phyloP scores from a whole-genome alignment of 2,888 invertebrate species.

The Deilephila porcellus region DNA sequence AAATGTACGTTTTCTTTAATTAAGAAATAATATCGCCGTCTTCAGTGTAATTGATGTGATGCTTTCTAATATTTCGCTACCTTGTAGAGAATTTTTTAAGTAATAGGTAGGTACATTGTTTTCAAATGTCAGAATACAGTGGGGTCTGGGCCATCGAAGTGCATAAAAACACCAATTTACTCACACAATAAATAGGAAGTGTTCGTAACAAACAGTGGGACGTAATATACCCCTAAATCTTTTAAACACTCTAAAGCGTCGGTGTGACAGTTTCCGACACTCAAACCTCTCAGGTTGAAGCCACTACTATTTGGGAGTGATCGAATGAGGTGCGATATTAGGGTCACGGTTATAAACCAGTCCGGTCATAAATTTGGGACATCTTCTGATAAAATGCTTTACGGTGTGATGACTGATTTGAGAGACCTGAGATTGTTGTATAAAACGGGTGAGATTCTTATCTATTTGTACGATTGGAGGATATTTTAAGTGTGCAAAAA shows the following conservation, averaged over 20 bases:
- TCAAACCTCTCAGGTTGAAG: conserved; percentile 19
- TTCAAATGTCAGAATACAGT: too few species aligned
- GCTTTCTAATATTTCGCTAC: too few species aligned
- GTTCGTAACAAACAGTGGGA: too few species aligned
- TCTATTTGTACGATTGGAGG: neutral
- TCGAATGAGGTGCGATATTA: conserved; percentile 31
- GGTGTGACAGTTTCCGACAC: conserved; percentile 10
- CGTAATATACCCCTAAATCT: too few species aligned
- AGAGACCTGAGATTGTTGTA: neutral
- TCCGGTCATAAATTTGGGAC: conserved; percentile 23
- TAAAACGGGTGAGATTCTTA: neutral
- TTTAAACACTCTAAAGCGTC: neutral
- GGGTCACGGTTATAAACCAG: conserved; percentile 28
- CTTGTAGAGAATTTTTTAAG: too few species aligned
- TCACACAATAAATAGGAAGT: too few species aligned
- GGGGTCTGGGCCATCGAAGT: too few species aligned
- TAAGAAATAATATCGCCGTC: too few species aligned
- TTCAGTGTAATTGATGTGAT: too few species aligned
- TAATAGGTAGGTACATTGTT: too few species aligned
- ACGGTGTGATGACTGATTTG: conserved; percentile 20
- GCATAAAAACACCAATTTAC: too few species aligned
- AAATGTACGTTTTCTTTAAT: too few species aligned
- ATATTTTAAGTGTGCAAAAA: neutral
- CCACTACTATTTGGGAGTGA: conserved; percentile 28
- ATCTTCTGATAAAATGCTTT: conserved; percentile 29